Conservation (phyloP, 1,140 invertebrate species). For the Halictus rubicundus region DNA sequence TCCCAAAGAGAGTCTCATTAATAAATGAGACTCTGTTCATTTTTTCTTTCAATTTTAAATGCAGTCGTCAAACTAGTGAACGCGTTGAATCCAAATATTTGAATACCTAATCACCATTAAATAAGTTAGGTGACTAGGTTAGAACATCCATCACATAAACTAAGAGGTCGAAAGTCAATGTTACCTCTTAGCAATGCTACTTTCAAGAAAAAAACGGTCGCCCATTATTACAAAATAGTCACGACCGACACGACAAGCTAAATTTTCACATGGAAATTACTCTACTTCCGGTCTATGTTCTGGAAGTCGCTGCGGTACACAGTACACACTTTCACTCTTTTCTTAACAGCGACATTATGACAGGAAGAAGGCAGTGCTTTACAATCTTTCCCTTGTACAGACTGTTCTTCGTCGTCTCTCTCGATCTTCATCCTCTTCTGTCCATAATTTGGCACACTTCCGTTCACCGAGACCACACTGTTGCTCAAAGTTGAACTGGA, state of each 20-base stretch:
- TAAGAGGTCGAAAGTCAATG: no score
- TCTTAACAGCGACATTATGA: slow-evolving; percentile 48
- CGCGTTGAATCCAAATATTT: no score
- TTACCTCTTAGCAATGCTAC: neutral
- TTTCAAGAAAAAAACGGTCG: slow-evolving; percentile 8
- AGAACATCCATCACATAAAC: neutral
- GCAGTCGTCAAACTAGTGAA: no score
- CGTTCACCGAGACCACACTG: slow-evolving; percentile 26
- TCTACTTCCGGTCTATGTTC: slow-evolving; percentile 52
- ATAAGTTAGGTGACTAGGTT: no score
- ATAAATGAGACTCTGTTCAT: no score
- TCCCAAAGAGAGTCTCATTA: no score
- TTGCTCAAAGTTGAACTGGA: slow-evolving; percentile 22
- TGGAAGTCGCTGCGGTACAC: slow-evolving; percentile 56
- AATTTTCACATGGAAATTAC: neutral
- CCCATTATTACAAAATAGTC: neutral
- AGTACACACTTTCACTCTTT: slow-evolving; percentile 62
- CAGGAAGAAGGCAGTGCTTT: slow-evolving; percentile 7
- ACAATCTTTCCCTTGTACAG: slow-evolving; percentile 43
- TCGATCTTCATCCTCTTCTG: slow-evolving; percentile 62
- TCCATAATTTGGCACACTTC: slow-evolving; percentile 17
- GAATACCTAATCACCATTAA: no score
- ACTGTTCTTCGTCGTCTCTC: slow-evolving; percentile 55
- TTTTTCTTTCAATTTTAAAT: no score
- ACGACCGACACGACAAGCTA: neutral